Evolutionary conservation across 92 coral and sea anemone genomes (phyloP).

Genomic region (Galaxea fascicularis): DNA sequence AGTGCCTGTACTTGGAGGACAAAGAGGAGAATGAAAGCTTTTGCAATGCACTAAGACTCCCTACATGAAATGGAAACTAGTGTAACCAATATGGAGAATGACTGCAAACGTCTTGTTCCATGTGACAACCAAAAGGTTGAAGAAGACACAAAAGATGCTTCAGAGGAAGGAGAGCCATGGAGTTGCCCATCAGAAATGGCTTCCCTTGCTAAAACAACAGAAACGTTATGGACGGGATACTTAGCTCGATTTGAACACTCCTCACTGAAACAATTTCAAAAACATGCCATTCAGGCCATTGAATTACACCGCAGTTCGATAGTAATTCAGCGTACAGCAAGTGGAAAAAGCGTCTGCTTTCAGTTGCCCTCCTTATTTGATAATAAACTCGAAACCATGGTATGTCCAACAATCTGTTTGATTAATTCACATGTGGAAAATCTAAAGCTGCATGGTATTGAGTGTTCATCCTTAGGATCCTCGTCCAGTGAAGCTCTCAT

Average conservation of each 20-base stretch:
- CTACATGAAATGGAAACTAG: constrained; percentile 3
- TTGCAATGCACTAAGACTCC: constrained; percentile 23
- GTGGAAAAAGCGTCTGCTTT: constrained; percentile 16
- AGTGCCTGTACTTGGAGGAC: constrained; percentile 7
- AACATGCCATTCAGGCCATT: constrained; percentile 36
- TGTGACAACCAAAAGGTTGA: not conserved
- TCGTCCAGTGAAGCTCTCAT: not conserved
- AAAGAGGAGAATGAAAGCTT: constrained; percentile 14
- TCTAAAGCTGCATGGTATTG: not conserved
- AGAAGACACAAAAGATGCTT: not conserved
- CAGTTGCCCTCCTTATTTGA: not conserved
- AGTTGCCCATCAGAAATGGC: constrained; percentile 30
- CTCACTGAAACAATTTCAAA: constrained; percentile 2
- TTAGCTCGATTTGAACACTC: not conserved
- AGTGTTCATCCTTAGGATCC: not conserved
- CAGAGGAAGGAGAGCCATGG: constrained; percentile 29
- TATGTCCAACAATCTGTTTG: constrained; percentile 10
- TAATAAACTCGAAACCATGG: not conserved
- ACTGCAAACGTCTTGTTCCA: not conserved
- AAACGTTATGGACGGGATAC: not conserved
- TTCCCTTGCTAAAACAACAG: not conserved
- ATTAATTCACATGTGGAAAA: constrained; percentile 1
- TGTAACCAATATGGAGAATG: constrained; percentile 1
- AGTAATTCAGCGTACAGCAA: not conserved
- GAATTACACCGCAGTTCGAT: not conserved